A percentile compares a stretch with the other conserved stretches of the same genome.
These are phyloP conservation scores for Vulpes vulpes DNA, from an alignment of 2,113 vertebrate genomes.

Conservation along the genomic window DNA sequence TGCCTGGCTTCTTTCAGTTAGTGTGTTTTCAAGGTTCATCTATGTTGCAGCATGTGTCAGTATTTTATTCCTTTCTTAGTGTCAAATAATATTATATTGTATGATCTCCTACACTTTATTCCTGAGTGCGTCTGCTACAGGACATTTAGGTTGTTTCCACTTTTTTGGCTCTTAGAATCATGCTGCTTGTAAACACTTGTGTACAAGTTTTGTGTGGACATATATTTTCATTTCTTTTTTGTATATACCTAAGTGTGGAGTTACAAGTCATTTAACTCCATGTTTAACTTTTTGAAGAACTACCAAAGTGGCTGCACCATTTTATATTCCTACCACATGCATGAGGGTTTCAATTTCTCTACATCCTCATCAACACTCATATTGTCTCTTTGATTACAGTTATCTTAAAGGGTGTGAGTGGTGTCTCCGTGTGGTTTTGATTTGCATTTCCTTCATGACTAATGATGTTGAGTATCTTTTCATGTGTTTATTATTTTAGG, in stretches of 20 bases:
- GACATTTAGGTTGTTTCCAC: not conserved
- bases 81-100: not conserved
- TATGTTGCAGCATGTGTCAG: not conserved
- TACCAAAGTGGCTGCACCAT: not conserved
- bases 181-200: not conserved
- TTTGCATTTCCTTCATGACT: not conserved
- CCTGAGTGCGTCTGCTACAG: not conserved
- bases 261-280: not conserved
- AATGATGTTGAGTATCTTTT: not conserved
- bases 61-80: not conserved
- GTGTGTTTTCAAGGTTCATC: not conserved
- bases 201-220: not conserved
- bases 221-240: slow-evolving; percentile 24
- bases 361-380: not conserved
- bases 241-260: not conserved
- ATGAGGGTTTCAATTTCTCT: not conserved
- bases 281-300: not conserved
- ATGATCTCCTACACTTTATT: not conserved
- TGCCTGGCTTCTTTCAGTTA: not conserved
- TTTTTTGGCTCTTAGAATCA: not conserved
- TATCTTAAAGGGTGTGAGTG: not conserved
- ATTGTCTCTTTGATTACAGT: not conserved
- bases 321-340: not conserved
- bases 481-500: not conserved
- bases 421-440: not conserved